Evolutionary conservation across 1,140 invertebrate genomes (phyloP).

Genomic region (Streblospio benedicti): DNA sequence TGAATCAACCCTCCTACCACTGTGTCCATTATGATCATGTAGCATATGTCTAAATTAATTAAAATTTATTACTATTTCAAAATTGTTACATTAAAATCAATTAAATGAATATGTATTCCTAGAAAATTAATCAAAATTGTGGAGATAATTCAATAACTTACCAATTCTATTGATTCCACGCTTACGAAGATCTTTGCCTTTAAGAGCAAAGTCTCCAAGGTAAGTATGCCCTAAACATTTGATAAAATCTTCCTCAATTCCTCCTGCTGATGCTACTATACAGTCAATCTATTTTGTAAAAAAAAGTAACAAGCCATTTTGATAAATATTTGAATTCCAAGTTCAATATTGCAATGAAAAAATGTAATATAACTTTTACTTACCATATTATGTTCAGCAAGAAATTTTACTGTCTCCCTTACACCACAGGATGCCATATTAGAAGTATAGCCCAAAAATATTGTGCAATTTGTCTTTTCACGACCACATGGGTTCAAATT

Average conservation of each 20-base stretch:
- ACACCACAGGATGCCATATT: constrained; percentile 94
- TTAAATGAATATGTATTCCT: too few species aligned
- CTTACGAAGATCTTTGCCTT: constrained; percentile 62
- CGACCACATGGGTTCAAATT: constrained; percentile 33
- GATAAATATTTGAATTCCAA: background rate
- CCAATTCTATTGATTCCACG: constrained; percentile 94
- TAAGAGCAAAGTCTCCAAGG: constrained; percentile 79
- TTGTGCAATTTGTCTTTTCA: constrained; percentile 62
- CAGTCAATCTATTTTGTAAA: constrained; percentile 68
- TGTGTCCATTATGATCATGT: too few species aligned
- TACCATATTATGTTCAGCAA: constrained; percentile 80
- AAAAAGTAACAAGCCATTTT: background rate
- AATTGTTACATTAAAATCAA: background rate
- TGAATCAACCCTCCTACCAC: too few species aligned
- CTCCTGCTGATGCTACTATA: constrained; percentile 94
- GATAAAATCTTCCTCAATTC: constrained; percentile 97
- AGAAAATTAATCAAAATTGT: too few species aligned
- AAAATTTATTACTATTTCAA: too few species aligned
- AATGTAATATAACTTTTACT: constrained; percentile 14
- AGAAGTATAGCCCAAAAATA: constrained; percentile 96
- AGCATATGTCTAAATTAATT: too few species aligned
- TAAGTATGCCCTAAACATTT: constrained; percentile 94
- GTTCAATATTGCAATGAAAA: background rate
- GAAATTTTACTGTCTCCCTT: constrained; percentile 71
- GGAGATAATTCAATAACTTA: too few species aligned